Evolutionary conservation across 2,797 vertebrate species (phyloP).

Genomic region (Micromesistius poutassou): DNA sequence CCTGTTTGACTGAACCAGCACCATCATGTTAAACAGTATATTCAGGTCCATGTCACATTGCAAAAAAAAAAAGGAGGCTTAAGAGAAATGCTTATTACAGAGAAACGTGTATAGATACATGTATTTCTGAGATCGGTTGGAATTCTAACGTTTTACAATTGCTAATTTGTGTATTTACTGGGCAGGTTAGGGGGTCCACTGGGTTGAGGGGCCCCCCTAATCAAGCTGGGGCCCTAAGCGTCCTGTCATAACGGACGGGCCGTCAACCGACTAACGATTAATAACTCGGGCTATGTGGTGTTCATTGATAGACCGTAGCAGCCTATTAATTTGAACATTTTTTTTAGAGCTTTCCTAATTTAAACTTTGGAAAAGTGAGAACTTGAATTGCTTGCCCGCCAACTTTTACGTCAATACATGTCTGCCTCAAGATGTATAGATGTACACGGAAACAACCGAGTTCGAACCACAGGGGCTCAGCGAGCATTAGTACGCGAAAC

Average conservation of each 20-base stretch:
- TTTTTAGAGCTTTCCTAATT: too few species aligned
- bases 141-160: neutral
- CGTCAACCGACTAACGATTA: neutral
- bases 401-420: too few species aligned
- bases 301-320: too few species aligned
- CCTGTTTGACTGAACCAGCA: neutral
- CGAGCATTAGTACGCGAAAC: neutral
- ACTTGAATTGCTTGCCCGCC: too few species aligned
- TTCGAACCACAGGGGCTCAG: neutral
- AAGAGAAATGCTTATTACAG: too few species aligned
- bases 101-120: neutral
- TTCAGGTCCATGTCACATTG: neutral
- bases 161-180: neutral
- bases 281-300: too few species aligned
- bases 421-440: neutral
- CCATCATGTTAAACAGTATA: neutral
- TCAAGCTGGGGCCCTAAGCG: neutral
- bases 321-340: neutral
- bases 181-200: neutral
- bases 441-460: neutral
- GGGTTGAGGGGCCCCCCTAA: neutral
- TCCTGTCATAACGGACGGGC: too few species aligned
- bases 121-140: neutral
- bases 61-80: neutral
- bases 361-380: too few species aligned